phyloP scores from a whole-genome alignment of 2,797 vertebrate genomes.

The Salarias fasciatus region DNA sequence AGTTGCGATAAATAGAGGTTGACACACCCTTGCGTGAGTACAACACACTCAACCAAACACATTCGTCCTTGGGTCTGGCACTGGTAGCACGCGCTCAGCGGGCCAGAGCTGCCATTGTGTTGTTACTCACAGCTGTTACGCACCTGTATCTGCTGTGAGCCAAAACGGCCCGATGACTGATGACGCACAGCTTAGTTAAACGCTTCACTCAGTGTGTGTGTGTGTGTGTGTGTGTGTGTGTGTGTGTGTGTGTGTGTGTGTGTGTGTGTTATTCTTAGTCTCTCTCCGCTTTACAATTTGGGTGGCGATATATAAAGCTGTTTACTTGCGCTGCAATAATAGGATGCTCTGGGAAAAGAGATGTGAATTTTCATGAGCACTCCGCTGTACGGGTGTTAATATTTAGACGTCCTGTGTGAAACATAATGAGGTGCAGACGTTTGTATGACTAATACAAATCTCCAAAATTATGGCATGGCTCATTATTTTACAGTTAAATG shows the following conservation, averaged over 20 bases:
- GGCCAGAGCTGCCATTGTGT: slow-evolving; percentile 37
- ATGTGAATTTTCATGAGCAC: neutral
- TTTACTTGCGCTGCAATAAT: slow-evolving; percentile 11
- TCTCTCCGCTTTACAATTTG: slow-evolving; percentile 15
- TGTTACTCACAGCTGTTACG: slow-evolving; percentile 33
- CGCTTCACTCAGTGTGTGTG: slow-evolving; percentile 15
- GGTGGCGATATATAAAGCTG: slow-evolving; percentile 2
- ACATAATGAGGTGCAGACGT: neutral
- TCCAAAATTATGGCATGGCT: neutral
- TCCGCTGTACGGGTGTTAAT: neutral
- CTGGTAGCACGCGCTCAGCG: slow-evolving; percentile 6
- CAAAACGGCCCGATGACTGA: slow-evolving; percentile 33
- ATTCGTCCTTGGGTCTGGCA: slow-evolving; percentile 39
- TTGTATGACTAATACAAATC: neutral
- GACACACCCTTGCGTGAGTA: slow-evolving; percentile 21
- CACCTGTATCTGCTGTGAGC: slow-evolving; percentile 42
- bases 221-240: too few relatives aligned
- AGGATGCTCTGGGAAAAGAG: neutral
- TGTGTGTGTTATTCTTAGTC: slow-evolving; percentile 18
- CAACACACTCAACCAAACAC: slow-evolving; percentile 37
- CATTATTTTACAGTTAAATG: slow-evolving; percentile 5
- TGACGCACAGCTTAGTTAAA: slow-evolving; percentile 26
- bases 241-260: too few relatives aligned
- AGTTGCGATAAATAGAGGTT: slow-evolving; percentile 18
- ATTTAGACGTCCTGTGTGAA: neutral